phyloP scores from a whole-genome alignment of 2,797 vertebrate genomes.

The Pipistrellus nathusii region DNA sequence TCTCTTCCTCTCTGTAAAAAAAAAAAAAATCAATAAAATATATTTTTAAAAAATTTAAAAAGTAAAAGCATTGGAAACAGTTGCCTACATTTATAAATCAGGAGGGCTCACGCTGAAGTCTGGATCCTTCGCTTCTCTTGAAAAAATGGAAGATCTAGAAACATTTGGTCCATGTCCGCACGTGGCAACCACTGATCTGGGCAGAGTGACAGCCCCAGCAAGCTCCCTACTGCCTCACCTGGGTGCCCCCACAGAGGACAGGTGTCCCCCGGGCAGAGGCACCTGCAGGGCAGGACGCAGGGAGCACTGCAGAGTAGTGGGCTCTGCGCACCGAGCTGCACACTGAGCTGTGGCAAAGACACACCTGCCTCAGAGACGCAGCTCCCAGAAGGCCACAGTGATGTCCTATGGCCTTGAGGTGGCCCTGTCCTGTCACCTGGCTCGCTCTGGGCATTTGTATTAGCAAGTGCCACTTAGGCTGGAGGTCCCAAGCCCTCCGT shows the following conservation, averaged over 20 bases:
- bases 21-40: too few relatives aligned
- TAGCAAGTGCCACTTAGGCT: not conserved
- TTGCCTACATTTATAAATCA: not conserved
- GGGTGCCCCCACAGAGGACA: not conserved
- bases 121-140: not conserved
- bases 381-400: not conserved
- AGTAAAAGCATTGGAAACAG: not conserved
- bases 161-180: rapidly evolving
- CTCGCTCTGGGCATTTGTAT: not conserved
- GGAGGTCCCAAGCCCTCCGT: not conserved
- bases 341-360: not conserved
- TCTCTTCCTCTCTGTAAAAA: too few relatives aligned
- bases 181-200: not conserved
- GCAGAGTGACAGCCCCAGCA: not conserved
- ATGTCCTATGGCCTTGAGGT: not conserved
- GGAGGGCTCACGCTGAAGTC: not conserved
- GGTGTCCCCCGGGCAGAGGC: rapidly evolving
- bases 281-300: not conserved
- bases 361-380: rapidly evolving
- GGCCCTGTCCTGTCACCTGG: not conserved
- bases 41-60: too few relatives aligned
- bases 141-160: not conserved
- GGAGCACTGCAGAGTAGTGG: not conserved
- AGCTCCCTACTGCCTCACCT: not conserved
- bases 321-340: not conserved